Evolutionary conservation across 2,113 vertebrate genomes (phyloP).

Genomic region (cattle (Bos taurus)): ARS-UCD2.0 NC_037337.1:70230001-70230500

Average conservation of each 20-base stretch:
- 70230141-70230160: neutral
- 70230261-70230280: neutral
- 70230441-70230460: neutral
- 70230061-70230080: neutral
- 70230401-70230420: neutral
- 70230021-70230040: neutral
- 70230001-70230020: neutral
- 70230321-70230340: neutral
- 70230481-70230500: neutral
- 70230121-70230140: neutral
- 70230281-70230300: neutral
- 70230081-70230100: neutral
- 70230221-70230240: neutral
- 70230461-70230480: neutral
- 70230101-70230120: neutral
- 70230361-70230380: neutral
- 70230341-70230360: neutral
- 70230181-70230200: neutral
- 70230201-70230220: neutral
- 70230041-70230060: neutral
- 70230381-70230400: neutral
- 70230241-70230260: neutral
- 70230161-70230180: neutral
- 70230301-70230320: neutral
- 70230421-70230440: neutral